Conservation (phyloP, 2,797 vertebrate species). For the Hafferia zeledoni region DNA sequence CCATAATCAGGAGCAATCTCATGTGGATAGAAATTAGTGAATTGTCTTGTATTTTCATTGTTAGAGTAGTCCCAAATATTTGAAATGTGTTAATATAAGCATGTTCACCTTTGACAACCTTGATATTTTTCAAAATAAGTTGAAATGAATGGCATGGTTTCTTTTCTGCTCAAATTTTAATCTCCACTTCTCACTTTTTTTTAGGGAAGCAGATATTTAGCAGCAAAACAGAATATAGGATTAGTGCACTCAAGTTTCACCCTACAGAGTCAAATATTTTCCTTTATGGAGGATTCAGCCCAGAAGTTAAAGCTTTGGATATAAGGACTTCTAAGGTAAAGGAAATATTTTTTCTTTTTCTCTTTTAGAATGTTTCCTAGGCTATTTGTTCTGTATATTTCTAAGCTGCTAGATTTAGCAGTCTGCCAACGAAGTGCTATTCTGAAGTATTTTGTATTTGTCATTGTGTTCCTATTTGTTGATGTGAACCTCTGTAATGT, state of each 20-base stretch:
- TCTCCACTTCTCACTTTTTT: neutral
- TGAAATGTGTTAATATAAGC: neutral
- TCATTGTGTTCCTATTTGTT: neutral
- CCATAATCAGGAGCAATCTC: neutral
- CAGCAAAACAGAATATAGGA: constrained; percentile 84
- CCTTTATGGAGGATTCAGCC: constrained; percentile 91
- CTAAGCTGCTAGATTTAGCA: neutral
- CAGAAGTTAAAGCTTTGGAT: constrained; percentile 93
- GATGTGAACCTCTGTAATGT: neutral
- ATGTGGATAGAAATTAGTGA: neutral
- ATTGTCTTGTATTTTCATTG: neutral
- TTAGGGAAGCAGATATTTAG: constrained; percentile 85
- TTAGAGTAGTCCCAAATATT: neutral
- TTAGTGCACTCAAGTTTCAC: constrained; percentile 84
- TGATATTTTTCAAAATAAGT: neutral
- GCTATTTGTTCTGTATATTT: neutral
- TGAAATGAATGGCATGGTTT: neutral
- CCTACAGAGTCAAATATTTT: constrained; percentile 85
- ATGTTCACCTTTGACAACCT: neutral
- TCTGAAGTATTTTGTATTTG: neutral
- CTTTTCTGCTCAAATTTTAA: neutral
- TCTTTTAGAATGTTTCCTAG: neutral
- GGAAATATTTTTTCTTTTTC: neutral
- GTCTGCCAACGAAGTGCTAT: neutral
- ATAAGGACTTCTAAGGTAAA: constrained; percentile 87